Evolutionary conservation across 2,797 vertebrate species (phyloP).

Genomic region (Clarias fuscus): DNA sequence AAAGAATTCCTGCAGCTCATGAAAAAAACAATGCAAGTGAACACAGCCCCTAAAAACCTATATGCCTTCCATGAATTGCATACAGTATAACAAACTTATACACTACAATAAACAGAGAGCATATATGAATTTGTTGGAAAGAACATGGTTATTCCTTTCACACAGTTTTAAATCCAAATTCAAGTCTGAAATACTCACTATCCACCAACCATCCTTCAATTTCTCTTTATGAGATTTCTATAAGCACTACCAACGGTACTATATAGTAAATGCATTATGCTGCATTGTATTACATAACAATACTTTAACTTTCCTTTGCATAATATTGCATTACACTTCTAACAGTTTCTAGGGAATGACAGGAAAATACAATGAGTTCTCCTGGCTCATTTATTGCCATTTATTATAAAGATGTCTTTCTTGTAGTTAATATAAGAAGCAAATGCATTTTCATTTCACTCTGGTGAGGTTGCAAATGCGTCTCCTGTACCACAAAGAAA

Average conservation of each 20-base stretch:
- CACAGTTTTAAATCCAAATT: background rate
- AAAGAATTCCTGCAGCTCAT: background rate
- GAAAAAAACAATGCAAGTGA: background rate
- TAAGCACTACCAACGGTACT: background rate
- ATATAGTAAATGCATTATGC: background rate
- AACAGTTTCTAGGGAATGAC: background rate
- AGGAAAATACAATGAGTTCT: background rate
- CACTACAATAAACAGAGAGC: too few species aligned
- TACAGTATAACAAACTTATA: background rate
- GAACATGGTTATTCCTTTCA: background rate
- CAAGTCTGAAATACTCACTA: background rate
- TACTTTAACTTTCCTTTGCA: background rate
- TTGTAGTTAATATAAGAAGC: background rate
- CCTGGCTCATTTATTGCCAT: background rate
- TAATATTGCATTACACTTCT: background rate
- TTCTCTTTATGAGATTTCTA: background rate
- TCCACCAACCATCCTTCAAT: background rate
- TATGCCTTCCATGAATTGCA: background rate
- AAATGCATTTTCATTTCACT: background rate
- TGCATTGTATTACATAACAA: background rate
- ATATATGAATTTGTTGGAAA: background rate
- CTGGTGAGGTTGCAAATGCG: background rate
- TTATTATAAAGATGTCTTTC: background rate
- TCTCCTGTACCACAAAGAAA: background rate
- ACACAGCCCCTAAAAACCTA: background rate